These are phyloP conservation scores for Andrena flavipes DNA, from an alignment of 2,888 invertebrate species.

Conservation along the genomic window DNA sequence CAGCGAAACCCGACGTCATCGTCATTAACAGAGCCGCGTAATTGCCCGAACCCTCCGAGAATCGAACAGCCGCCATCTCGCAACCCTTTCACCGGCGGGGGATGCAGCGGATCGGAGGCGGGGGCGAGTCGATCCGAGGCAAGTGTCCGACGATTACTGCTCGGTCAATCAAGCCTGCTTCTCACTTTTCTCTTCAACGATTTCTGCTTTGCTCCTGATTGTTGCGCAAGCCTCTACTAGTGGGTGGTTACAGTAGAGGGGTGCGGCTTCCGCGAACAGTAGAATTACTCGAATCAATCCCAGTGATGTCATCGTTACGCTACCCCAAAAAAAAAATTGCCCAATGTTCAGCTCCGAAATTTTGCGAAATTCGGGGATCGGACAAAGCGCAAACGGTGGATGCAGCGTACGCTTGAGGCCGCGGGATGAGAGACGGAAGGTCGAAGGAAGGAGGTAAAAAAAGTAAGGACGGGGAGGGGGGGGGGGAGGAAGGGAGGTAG, in stretches of 20 bases:
- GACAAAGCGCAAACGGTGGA: not conserved
- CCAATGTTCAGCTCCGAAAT: not conserved
- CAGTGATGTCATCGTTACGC: not conserved
- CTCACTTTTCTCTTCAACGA: not conserved
- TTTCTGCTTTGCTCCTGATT: not conserved
- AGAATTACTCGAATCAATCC: too few relatives aligned
- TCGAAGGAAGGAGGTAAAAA: not conserved
- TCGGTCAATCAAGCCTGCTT: not conserved
- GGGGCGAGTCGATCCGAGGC: conserved; percentile 10
- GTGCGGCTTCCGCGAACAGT: too few relatives aligned
- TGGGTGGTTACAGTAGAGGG: too few relatives aligned
- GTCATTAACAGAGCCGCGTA: conserved; percentile 74
- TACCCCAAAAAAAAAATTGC: not conserved
- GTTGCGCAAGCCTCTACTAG: not conserved
- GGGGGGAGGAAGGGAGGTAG: not conserved
- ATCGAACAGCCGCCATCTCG: conserved; percentile 64
- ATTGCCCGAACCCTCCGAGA: conserved; percentile 74
- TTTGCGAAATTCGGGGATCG: not conserved
- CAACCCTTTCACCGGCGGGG: conserved; percentile 57
- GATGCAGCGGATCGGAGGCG: not conserved
- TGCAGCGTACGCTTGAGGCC: not conserved
- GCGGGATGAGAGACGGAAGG: conserved; percentile 12
- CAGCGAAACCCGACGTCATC: conserved; percentile 63
- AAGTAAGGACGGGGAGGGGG: not conserved
- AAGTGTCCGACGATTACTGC: conserved; percentile 13